These are phyloP conservation scores for Arvicola amphibius DNA, from an alignment of 2,797 vertebrate species.

Conservation along the genomic window DNA sequence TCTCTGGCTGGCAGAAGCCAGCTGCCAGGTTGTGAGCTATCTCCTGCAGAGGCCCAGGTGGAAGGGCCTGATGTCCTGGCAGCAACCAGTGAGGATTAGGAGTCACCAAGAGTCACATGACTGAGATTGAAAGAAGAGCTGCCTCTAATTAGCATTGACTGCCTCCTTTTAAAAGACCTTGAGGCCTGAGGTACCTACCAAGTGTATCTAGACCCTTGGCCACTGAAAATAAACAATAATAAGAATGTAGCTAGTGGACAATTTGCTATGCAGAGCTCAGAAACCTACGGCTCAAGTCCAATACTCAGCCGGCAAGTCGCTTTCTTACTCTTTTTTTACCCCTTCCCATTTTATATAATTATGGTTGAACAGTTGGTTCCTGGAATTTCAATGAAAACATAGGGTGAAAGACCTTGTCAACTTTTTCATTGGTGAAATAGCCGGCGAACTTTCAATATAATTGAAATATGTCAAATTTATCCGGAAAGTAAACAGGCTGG, in stretches of 20 bases:
- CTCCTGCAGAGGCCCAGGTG: not conserved
- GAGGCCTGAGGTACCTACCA: not conserved
- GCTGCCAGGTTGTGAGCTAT: not conserved
- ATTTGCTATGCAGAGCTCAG: not conserved
- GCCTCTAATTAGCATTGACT: rapidly evolving
- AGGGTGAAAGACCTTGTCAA: conserved; percentile 65
- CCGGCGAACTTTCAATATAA: conserved; percentile 48
- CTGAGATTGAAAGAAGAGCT: rapidly evolving
- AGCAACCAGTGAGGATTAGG: not conserved
- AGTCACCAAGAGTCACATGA: not conserved
- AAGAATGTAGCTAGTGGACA: not conserved
- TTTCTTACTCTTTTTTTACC: not conserved
- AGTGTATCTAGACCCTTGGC: not conserved
- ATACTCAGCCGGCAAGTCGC: not conserved
- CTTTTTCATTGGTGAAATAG: conserved; percentile 50
- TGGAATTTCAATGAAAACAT: conserved; percentile 58
- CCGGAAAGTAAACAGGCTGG: conserved; percentile 19
- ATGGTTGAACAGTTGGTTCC: conserved; percentile 21
- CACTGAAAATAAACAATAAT: rapidly evolving
- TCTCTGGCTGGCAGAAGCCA: not conserved
- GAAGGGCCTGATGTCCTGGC: not conserved
- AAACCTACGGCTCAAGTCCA: not conserved
- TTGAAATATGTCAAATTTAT: conserved; percentile 66
- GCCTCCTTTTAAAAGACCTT: not conserved
- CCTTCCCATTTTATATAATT: conserved; percentile 43